Evolutionary conservation across 2,797 vertebrate species (phyloP).

Genomic region (Lepilemur septentrionalis): DNA sequence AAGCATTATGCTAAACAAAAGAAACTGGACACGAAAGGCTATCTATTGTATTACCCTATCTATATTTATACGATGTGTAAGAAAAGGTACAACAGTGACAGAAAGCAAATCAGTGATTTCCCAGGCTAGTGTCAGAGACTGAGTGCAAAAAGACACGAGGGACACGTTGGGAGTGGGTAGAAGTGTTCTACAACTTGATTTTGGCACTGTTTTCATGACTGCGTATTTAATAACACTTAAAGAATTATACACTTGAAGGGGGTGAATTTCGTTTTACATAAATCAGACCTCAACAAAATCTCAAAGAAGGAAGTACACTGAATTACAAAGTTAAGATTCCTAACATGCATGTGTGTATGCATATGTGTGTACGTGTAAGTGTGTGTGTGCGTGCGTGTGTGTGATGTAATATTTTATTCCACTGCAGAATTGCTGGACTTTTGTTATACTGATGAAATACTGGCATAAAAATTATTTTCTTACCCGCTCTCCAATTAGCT

Average conservation of each 20-base stretch:
- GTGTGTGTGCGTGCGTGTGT: background rate
- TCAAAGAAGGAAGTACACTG: background rate
- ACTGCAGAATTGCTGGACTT: background rate
- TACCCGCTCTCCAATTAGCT: background rate
- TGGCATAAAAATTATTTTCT: background rate
- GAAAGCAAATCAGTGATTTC: background rate
- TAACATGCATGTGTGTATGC: too few relatives aligned
- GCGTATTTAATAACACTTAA: background rate
- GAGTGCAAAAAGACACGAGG: background rate
- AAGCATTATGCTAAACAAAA: background rate
- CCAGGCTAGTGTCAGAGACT: background rate
- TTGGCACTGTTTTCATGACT: background rate
- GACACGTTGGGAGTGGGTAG: background rate
- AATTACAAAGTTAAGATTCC: background rate
- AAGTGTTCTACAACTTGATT: background rate
- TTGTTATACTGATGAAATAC: background rate
- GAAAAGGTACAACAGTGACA: background rate
- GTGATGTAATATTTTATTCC: background rate
- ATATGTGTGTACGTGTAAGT: rapidly evolving
- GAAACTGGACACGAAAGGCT: background rate
- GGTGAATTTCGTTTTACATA: background rate
- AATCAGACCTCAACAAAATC: background rate
- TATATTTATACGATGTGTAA: background rate
- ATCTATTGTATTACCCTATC: background rate
- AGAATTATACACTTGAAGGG: background rate